Percentiles rank a stretch among this genome's conserved stretches.
Conservation (phyloP, 2,888 invertebrate genomes). For the Bimastos eiseni region DNA sequence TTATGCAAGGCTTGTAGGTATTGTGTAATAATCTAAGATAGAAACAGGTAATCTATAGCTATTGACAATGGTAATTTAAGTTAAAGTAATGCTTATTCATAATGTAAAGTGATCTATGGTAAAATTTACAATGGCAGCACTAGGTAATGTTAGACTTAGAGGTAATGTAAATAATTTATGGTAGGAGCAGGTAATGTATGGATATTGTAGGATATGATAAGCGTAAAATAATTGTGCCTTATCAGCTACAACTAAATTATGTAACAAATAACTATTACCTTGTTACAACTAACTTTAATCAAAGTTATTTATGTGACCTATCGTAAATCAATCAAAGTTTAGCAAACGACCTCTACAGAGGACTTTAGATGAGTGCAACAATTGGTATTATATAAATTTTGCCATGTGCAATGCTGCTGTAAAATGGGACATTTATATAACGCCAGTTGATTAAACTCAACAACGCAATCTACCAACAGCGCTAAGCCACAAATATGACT, state of each 20-base stretch:
- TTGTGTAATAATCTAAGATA: too few relatives aligned
- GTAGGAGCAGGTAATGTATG: too few relatives aligned
- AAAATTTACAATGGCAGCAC: too few relatives aligned
- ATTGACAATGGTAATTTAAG: too few relatives aligned
- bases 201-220: too few relatives aligned
- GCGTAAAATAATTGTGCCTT: too few relatives aligned
- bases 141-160: too few relatives aligned
- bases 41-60: too few relatives aligned
- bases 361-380: background rate
- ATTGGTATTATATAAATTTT: background rate
- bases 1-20: too few relatives aligned
- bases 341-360: background rate
- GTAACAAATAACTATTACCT: background rate
- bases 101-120: too few relatives aligned
- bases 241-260: background rate
- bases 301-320: background rate
- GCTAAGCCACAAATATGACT: background rate
- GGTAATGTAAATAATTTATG: too few relatives aligned
- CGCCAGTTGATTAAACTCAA: background rate
- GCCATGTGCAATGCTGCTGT: background rate
- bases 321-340: background rate
- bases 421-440: background rate
- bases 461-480: background rate
- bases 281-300: background rate
- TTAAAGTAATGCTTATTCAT: too few relatives aligned